These are phyloP conservation scores for Margarornis squamiger DNA, from an alignment of 2,797 vertebrate species.

Conservation along the genomic window DNA sequence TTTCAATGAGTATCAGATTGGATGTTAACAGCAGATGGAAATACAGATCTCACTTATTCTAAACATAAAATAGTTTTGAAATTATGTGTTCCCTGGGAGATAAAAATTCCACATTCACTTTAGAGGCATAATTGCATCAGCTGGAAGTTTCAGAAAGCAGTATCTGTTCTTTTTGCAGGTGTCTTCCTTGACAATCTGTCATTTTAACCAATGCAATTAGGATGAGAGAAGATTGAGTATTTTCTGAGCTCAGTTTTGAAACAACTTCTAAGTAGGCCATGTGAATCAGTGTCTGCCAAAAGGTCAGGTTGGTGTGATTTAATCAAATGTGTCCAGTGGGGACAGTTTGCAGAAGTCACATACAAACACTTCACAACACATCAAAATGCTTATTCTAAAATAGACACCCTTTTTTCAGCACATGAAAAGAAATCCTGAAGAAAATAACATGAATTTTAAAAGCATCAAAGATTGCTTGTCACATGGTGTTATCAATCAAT, in stretches of 20 bases:
- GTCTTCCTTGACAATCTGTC: not conserved
- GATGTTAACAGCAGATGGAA: not conserved
- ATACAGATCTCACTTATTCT: not conserved
- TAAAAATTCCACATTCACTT: not conserved
- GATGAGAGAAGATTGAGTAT: not conserved
- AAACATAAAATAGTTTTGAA: not conserved
- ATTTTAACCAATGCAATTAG: not conserved
- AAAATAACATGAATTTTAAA: not conserved
- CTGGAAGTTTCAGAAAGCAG: not conserved
- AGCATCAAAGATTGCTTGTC: not conserved
- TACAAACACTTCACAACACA: not conserved
- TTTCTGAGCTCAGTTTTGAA: conserved; percentile 33
- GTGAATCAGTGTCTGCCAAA: not conserved
- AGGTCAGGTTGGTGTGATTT: conserved; percentile 7
- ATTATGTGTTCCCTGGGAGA: not conserved
- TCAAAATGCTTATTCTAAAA: not conserved
- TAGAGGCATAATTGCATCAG: not conserved
- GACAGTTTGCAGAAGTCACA: not conserved
- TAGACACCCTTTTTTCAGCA: not conserved
- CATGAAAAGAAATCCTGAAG: not conserved
- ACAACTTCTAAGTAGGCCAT: conserved; percentile 7
- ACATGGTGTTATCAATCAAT: not conserved
- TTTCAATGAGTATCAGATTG: not conserved
- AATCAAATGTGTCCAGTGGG: not conserved
- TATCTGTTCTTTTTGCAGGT: not conserved